These are phyloP conservation scores for Chlorodrepanis virens DNA, from an alignment of 2,113 vertebrate species.

Conservation along the genomic window DNA sequence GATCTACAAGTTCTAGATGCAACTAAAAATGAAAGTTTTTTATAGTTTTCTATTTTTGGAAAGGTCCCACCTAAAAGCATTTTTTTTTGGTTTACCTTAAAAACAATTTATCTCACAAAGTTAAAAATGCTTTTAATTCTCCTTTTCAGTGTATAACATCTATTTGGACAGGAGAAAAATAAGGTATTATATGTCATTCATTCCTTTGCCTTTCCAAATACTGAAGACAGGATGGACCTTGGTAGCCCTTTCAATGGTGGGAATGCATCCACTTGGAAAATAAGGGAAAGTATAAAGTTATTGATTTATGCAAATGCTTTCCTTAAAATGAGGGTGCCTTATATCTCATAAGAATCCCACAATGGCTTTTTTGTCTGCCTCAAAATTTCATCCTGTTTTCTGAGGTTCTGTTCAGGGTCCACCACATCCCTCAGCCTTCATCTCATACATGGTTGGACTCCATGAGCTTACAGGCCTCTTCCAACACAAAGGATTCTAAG, in stretches of 20 bases:
- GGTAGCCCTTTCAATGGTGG: background rate
- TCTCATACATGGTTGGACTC: rapidly evolving
- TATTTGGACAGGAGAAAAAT: background rate
- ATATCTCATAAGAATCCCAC: background rate
- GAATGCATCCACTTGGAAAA: background rate
- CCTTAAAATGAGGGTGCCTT: background rate
- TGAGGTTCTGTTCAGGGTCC: background rate
- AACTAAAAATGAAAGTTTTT: rapidly evolving
- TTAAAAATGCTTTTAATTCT: background rate
- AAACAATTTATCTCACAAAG: background rate
- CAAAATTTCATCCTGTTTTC: background rate
- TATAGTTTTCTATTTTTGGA: background rate
- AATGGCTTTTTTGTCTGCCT: background rate
- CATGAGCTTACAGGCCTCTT: background rate
- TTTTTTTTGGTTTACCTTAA: background rate
- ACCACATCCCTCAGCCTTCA: background rate
- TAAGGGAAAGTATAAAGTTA: background rate
- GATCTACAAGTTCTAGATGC: background rate
- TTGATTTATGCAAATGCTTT: background rate
- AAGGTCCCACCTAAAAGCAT: rapidly evolving
- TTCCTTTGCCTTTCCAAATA: background rate
- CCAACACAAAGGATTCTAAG: background rate
- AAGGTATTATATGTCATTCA: background rate
- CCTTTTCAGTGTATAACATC: background rate
- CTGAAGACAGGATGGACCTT: background rate